Evolutionary conservation across 2,113 vertebrate species (phyloP).

Genomic region (Hiodon tergisus): DNA sequence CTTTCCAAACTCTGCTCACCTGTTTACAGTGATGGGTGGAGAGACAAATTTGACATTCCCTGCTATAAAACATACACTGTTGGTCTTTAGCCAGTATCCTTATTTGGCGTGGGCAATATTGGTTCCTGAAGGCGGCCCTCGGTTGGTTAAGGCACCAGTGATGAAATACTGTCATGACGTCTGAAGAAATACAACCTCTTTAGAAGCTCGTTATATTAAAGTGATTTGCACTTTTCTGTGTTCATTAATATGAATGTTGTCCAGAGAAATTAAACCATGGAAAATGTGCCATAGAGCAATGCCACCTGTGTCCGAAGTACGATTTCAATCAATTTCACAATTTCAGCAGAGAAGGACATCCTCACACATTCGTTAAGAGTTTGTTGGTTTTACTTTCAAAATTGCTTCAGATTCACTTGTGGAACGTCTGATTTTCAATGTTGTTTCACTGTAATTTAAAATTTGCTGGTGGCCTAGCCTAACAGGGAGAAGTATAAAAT

Average conservation of each 20-base stretch:
- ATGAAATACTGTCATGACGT: constrained; percentile 21
- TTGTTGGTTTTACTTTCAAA: background rate
- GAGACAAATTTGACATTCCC: background rate
- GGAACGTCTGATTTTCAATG: too few species aligned
- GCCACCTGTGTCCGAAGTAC: background rate
- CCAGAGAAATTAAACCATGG: background rate
- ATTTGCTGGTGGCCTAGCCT: too few species aligned
- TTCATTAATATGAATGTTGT: constrained; percentile 5
- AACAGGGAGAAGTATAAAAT: too few species aligned
- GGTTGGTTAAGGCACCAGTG: constrained; percentile 27
- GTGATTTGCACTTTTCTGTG: constrained; percentile 2
- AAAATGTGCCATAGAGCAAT: background rate
- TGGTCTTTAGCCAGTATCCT: constrained; percentile 1
- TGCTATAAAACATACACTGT: constrained; percentile 1
- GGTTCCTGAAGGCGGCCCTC: constrained; percentile 29
- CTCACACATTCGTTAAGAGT: background rate
- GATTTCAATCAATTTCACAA: background rate
- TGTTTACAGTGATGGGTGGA: constrained; percentile 20
- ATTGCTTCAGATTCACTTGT: too few species aligned
- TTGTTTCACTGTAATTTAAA: too few species aligned
- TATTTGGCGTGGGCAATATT: constrained; percentile 8
- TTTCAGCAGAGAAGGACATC: background rate
- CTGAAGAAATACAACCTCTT: background rate
- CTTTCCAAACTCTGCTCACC: constrained; percentile 21
- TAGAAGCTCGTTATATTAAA: background rate